phyloP scores from a whole-genome alignment of 1,140 invertebrate genomes.

The Marisa cornuarietis region DNA sequence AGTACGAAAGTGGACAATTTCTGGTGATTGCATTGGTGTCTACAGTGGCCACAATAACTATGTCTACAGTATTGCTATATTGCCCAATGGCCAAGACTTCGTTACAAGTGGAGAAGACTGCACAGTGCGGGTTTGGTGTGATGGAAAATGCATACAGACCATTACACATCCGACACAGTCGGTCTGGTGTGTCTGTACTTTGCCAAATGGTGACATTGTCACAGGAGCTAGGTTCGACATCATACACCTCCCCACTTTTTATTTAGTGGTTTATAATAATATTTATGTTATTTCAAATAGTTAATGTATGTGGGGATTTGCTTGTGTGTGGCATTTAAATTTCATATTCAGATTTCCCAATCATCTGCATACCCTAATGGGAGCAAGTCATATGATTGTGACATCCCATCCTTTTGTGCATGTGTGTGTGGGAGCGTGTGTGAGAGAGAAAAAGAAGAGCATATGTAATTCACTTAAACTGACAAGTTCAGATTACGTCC shows the following conservation, averaged over 20 bases:
- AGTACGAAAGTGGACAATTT: conserved; percentile 80
- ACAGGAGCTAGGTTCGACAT: conserved; percentile 76
- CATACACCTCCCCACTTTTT: too few species aligned
- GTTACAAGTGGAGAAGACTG: conserved; percentile 79
- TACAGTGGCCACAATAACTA: conserved; percentile 81
- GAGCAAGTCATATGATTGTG: too few species aligned
- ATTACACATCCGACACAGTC: conserved; percentile 85
- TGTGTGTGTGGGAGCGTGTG: neutral
- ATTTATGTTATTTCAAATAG: neutral
- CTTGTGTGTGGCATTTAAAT: neutral
- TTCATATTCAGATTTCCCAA: too few species aligned
- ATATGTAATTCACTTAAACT: neutral
- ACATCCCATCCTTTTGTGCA: neutral
- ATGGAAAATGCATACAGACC: conserved; percentile 75
- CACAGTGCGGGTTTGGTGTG: conserved; percentile 84
- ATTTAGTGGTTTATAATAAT: neutral
- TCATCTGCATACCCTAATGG: too few species aligned
- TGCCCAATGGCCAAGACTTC: conserved; percentile 70
- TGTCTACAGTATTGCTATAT: conserved; percentile 74
- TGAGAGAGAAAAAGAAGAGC: neutral
- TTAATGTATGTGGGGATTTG: neutral
- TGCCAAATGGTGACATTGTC: conserved; percentile 90
- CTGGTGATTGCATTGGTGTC: conserved; percentile 81
- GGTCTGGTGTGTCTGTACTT: conserved; percentile 85
- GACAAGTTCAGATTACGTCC: neutral